Evolutionary conservation across 2,888 invertebrate species (phyloP), one percentile per base, ranked within the genome.

Genomic region (Tiphia femorata): DNA sequence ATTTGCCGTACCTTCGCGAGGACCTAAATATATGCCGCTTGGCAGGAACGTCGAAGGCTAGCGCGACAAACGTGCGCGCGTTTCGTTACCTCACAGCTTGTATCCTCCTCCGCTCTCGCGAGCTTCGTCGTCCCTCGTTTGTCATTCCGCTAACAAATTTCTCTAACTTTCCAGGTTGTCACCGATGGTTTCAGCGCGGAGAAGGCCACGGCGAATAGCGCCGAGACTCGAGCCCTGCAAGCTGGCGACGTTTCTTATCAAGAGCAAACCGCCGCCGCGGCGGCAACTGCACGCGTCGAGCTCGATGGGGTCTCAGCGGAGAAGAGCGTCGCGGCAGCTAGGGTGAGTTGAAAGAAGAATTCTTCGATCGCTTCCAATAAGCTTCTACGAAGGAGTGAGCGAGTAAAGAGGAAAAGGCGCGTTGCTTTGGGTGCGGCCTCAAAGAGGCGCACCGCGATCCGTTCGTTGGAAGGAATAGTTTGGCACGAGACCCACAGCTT

Each of bases 291-390:
- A 64, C 87, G 93, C 67, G 85, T 95, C 62, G 94, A 95, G 84
- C 87, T 94, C 59, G 94, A 95, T 78, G 95, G 95, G 38, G 88
- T 95, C 59, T 92, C 92, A 19, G 92, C 95, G 1, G 94, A 96
- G 84, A 93, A 95, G 84, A 92, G 92, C 79, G 90, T 92, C 65
- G 91, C 95, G 56, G 88, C 91, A 67, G 89, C 92, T 70, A 92
- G 94, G 89, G 94, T 94, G 84, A 85, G 86, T 63, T 1, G n/a
- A 4, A 10, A n/a, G 35, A 35, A n/a, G 4, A 35, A 35, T n/a
- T 14, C 12, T 25, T 8, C 5, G 25, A 50, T n/a, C n/a, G n/a
- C n/a, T n/a, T n/a, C n/a, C n/a, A n/a, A n/a, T n/a, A n/a, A n/a
- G n/a, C n/a, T n/a, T n/a, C n/a, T n/a, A n/a, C n/a, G n/a, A n/a